phyloP scores from a whole-genome alignment of 2,113 vertebrate genomes.

The Fregetta grallaria region DNA sequence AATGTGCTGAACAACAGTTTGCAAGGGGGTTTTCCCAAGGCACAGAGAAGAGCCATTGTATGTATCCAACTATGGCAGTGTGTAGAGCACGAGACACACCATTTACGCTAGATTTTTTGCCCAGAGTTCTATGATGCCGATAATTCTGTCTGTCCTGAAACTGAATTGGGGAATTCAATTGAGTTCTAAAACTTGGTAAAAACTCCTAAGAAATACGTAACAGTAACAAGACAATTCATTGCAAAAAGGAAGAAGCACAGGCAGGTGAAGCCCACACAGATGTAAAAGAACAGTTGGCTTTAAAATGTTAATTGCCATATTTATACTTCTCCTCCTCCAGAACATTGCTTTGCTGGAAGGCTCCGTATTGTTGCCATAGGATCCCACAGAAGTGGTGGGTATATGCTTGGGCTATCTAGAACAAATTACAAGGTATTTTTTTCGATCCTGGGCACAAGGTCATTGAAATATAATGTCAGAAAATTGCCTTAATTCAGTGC shows the following conservation, averaged over 20 bases:
- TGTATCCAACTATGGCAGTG: not conserved
- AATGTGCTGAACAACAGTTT: not conserved
- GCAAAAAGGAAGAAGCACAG: not conserved
- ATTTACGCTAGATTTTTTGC: not conserved
- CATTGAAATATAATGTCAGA: not conserved
- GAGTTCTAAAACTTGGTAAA: not conserved
- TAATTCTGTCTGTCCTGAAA: not conserved
- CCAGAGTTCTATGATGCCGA: not conserved
- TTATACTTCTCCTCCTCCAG: not conserved
- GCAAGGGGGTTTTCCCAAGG: not conserved
- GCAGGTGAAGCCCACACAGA: not conserved
- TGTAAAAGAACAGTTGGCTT: not conserved
- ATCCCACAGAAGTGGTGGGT: not conserved
- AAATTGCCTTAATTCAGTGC: not conserved
- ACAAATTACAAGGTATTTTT: slow-evolving; percentile 6
- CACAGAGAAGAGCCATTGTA: not conserved
- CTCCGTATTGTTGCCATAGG: not conserved
- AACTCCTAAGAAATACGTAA: not conserved
- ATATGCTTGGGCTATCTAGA: not conserved
- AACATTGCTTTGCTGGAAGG: not conserved
- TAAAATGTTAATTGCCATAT: not conserved
- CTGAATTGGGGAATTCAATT: not conserved
- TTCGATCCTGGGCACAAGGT: not conserved
- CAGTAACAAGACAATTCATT: not conserved
- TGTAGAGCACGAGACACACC: not conserved